Evolutionary conservation across 2,888 invertebrate genomes (phyloP), one percentile per base, ranked within the genome.

Genomic region (Nephrotoma appendiculata): DNA sequence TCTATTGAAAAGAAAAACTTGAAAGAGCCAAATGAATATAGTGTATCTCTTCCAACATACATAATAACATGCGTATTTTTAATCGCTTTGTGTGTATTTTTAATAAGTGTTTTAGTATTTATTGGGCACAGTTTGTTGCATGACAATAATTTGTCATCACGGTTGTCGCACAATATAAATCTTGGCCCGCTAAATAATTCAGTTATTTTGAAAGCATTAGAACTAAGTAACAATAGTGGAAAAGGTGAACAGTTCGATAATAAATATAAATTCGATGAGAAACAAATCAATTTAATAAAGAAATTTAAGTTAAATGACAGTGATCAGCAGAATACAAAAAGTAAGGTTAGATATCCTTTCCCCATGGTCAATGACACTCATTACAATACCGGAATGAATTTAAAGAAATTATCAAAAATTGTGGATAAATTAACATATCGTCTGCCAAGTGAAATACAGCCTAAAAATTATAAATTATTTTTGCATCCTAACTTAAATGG

Each of bases 401-500:
- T 15, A 42, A 83, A 90, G 52, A 89, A 89, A 12, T 89, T 90
- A n/a, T 91, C 91, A 19, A 91, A 91, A 87, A 88, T 90, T 11
- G 88, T 91, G 19, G 88, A 90, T 0, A 90, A 91, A 71, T 87
- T 92, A 83, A 89, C 90, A 15, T 93, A 92, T 88, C 93, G 95
- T 83, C 91, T 96, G 86, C 94, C 95, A 0, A 90, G 91, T 7
- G 92, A 93, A 86, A 92, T 95, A 0, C 90, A 91, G 15, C 95
- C 96, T 0, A 88, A 92, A 3, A 93, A 93, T 87, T 96, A 96
- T 89, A 93, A 95, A 87, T 90, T 96, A 5, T 92, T 92, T 15
- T 90, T 96, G 86, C 92, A 93, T 87, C 95, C 96, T 0, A 92
- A 95, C 89, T 92, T 96, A 86, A 91, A 91, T 12, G 91, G 91